Evolutionary conservation across 2,888 invertebrate species (phyloP), one percentile per base, ranked within the genome.

Genomic region (Eilema sororculum): DNA sequence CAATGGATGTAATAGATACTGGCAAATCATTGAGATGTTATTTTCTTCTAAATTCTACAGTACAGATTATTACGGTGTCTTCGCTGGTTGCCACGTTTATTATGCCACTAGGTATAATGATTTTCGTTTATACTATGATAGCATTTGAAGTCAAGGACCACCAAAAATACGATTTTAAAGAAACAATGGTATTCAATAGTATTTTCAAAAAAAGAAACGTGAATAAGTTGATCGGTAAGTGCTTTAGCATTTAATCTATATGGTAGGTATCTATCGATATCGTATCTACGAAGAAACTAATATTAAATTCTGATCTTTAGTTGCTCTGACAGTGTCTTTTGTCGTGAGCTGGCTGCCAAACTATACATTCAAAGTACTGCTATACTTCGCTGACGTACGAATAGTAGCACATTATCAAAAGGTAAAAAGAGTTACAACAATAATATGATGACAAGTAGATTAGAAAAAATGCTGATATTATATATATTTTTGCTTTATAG

Each of bases 331-430:
- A 82, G 79, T 91, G 77, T 93, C 94, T 10, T 94, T 93, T 81
- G 80, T 94, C 76, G 81, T 91, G 30, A 93, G 93, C 85, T 94
- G 94, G 94, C 78, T 93, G 65, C 94, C 94, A 46, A 92, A 87
- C 82, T 93, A 91, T 81, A 76, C 78, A 12, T 71, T 91, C 66
- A 81, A 91, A 41, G 78, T 90, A 25, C 59, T 90, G 12, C 79
- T 91, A 68, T 87, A 89, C 78, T 75, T 80, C 0, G 79, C 82
- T 61, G 87, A 92, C 61, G 70, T 88, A 56, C 73, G 80, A 4
- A 81, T 84, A 4, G 79, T 87, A 13, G 79, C 86, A 73, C 72
- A 83, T 52, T 78, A 87, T 8, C 80, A 83, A 6, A 71, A 82
- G 84, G 93, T 92, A 78, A 74, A 79, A 41, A 61, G 12, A 10